phyloP scores from a whole-genome alignment of 2,888 invertebrate species.

The Hirtodrosophila cameraria region DNA sequence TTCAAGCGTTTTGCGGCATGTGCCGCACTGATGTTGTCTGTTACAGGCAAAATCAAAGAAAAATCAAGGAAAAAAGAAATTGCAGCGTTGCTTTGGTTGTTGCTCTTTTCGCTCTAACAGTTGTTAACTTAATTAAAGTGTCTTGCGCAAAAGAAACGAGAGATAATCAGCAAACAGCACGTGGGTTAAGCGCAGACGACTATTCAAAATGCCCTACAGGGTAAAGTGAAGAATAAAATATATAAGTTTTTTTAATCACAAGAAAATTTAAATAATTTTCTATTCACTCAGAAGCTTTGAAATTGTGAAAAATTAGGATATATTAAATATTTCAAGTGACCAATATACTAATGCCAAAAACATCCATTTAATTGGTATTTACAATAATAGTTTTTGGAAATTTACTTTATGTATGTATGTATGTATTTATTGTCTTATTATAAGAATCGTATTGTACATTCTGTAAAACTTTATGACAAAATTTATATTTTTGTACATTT shows the following conservation, averaged over 20 bases:
- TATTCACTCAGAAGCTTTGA: too few species aligned
- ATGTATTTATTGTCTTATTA: too few species aligned
- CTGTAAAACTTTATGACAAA: too few species aligned
- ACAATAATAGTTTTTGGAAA: too few species aligned
- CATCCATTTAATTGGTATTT: too few species aligned
- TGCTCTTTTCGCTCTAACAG: conserved; percentile 49
- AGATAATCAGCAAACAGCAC: conserved; percentile 34
- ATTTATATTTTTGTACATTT: background rate
- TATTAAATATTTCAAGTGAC: too few species aligned
- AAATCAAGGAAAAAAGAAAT: conserved; percentile 41
- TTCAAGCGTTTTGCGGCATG: conserved; percentile 36
- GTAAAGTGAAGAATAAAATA: too few species aligned
- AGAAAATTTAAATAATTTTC: too few species aligned
- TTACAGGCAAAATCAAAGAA: conserved; percentile 48
- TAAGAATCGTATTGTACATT: too few species aligned
- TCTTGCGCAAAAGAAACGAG: conserved; percentile 42
- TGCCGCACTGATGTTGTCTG: conserved; percentile 47
- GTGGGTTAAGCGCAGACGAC: conserved; percentile 3
- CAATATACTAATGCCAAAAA: too few species aligned
- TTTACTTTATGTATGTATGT: too few species aligned
- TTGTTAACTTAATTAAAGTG: conserved; percentile 75
- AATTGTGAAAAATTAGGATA: too few species aligned
- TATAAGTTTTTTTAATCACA: background rate
- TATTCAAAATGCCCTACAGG: conserved; percentile 1
- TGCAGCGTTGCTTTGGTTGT: conserved; percentile 35